These are phyloP conservation scores for Mohoua ochrocephala DNA, from an alignment of 2,113 vertebrate genomes.

Conservation along the genomic window DNA sequence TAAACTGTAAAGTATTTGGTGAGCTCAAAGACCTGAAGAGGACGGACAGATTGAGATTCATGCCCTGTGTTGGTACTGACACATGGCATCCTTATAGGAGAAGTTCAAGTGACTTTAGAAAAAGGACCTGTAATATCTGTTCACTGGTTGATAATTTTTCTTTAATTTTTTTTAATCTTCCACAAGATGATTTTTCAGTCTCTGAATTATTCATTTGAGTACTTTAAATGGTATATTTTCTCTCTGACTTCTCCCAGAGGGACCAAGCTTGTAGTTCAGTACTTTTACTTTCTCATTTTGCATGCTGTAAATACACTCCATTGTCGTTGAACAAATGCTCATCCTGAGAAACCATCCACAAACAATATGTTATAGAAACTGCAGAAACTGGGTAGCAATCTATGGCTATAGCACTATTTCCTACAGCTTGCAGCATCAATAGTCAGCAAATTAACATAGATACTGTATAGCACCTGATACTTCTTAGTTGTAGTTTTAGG, in stretches of 20 bases:
- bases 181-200: background rate
- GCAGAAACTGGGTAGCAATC: background rate
- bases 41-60: background rate
- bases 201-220: background rate
- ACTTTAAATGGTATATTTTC: background rate
- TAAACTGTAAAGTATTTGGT: background rate
- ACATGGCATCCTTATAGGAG: background rate
- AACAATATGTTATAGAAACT: background rate
- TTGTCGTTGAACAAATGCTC: background rate
- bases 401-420: background rate
- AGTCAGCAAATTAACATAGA: background rate
- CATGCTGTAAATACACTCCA: slow-evolving; percentile 8
- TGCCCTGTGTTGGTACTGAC: background rate
- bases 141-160: background rate
- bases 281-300: background rate
- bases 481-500: background rate
- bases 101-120: background rate
- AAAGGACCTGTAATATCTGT: background rate
- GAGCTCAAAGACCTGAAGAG: background rate
- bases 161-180: background rate
- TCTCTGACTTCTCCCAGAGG: background rate
- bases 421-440: background rate
- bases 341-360: background rate
- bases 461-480: background rate
- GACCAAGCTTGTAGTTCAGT: background rate